Conservation (phyloP, 1,140 invertebrate species). For the Euura saliciscinereae region DNA sequence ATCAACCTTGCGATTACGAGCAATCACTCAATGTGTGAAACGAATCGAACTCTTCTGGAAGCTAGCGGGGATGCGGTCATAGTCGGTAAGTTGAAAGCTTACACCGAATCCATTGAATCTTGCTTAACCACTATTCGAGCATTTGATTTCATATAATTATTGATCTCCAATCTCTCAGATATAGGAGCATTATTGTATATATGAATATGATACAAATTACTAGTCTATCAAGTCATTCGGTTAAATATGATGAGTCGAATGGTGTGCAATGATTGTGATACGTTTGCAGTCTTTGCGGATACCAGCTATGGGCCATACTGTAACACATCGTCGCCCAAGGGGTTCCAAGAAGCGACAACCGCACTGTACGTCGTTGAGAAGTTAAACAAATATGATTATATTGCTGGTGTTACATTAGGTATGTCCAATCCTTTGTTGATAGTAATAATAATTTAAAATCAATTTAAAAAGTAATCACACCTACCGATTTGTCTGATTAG, state of each 20-base stretch:
- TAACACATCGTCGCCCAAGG: conserved; percentile 47
- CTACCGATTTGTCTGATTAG: conserved; percentile 27
- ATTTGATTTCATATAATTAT: no score
- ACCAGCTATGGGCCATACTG: conserved; percentile 54
- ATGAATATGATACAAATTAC: no score
- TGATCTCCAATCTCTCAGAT: no score
- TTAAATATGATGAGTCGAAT: neutral
- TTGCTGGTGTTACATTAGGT: conserved; percentile 47
- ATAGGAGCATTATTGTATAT: no score
- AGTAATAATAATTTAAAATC: neutral
- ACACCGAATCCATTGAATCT: no score
- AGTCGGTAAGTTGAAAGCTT: conserved; percentile 36
- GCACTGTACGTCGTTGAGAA: conserved; percentile 48
- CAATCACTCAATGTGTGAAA: conserved; percentile 13
- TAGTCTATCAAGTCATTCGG: no score
- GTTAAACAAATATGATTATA: conserved; percentile 52
- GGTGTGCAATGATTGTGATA: conserved; percentile 8
- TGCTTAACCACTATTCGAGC: no score
- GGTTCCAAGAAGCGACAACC: conserved; percentile 51
- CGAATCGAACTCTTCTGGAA: conserved; percentile 33
- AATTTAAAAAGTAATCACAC: neutral
- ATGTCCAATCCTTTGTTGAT: neutral
- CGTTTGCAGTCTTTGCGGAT: conserved; percentile 53
- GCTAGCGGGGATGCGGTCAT: conserved; percentile 48
- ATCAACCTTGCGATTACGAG: neutral